Evolutionary conservation across 2,888 invertebrate genomes (phyloP), one percentile per base, ranked within the genome.

Genomic region (Watsonalla binaria): DNA sequence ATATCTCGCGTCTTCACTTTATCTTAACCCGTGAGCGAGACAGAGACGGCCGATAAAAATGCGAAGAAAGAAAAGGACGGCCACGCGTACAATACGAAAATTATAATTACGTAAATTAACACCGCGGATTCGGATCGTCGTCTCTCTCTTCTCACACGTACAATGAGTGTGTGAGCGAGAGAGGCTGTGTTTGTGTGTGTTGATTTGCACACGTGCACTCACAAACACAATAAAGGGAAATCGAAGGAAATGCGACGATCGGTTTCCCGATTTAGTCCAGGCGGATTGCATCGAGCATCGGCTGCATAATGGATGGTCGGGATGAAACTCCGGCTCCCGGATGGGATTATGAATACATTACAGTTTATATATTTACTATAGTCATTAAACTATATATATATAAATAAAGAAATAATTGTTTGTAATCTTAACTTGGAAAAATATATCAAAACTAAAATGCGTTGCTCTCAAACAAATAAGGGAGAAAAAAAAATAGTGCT

Each of bases 101-200:
- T 90, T 89, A 90, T 90, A 90, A 90, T 90, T 90, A 85, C 84
- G 86, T 90, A 87, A 90, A 90, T 90, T 90, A 90, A 90, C 90
- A 87, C 88, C 83, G 84, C 72, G 78, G 86, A 85, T 86, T 82
- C 78, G 74, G 74, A 70, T 75, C 71, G 64, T 78, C 70, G 74
- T 77, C 76, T 78, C 80, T 42, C 11, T 42, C 60, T 73, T 74
- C 39, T 68, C 62, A 35, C 33, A 14, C 46, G 13, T 51, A 14
- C n/a, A 15, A 34, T 51, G 50, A 11, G 45, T 42, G 62, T 54
- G 47, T 45, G 59, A 59, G 62, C 51, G 81, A 72, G 84, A 84
- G 49, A 66, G 71, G 52, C 49, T 59, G 59, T 72, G 70, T 83
- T 81, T 84, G 81, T 81, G 75, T 81, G 80, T 79, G 78, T 71